These are phyloP conservation scores for Geotrypetes seraphini DNA, from an alignment of 2,797 vertebrate genomes.

Conservation along the genomic window DNA sequence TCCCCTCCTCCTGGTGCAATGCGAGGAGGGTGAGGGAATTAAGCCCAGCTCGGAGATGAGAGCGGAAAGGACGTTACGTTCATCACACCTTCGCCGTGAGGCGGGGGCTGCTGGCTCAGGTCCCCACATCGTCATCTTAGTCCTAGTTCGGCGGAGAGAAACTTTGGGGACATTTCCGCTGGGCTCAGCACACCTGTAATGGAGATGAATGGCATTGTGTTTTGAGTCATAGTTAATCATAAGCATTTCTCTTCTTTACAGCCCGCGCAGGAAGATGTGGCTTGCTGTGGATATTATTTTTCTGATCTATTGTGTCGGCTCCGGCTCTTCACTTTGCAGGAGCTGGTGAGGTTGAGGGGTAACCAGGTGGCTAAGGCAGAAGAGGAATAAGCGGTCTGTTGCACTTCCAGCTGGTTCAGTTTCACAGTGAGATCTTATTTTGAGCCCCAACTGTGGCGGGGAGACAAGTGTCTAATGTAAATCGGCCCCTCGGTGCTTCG, in stretches of 20 bases:
- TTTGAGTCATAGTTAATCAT: constrained; percentile 22
- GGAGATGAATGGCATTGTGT: constrained; percentile 17
- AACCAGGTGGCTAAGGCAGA: too few relatives aligned
- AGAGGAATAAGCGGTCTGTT: too few relatives aligned
- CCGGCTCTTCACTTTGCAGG: too few relatives aligned
- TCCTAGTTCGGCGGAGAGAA: constrained; percentile 29
- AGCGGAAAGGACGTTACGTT: not conserved
- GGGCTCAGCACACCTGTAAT: constrained; percentile 26
- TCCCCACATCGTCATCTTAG: constrained; percentile 11
- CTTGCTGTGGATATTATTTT: too few relatives aligned
- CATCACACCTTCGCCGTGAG: constrained; percentile 1
- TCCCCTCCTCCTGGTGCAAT: constrained; percentile 3
- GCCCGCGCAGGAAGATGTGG: constrained; percentile 6
- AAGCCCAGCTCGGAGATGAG: constrained; percentile 8
- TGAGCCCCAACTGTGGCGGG: too few relatives aligned
- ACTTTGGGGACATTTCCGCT: constrained; percentile 33
- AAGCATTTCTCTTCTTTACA: constrained; percentile 17
- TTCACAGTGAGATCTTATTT: too few relatives aligned
- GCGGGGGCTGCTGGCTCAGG: constrained; percentile 9
- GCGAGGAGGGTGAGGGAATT: constrained; percentile 13
- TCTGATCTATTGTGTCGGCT: too few relatives aligned
- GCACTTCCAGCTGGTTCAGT: too few relatives aligned
- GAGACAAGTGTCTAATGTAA: too few relatives aligned
- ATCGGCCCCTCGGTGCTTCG: too few relatives aligned
- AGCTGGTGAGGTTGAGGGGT: too few relatives aligned